These are phyloP conservation scores for Drosophila busckii DNA, from an alignment of 1,140 invertebrate genomes.

Conservation along the genomic window DNA sequence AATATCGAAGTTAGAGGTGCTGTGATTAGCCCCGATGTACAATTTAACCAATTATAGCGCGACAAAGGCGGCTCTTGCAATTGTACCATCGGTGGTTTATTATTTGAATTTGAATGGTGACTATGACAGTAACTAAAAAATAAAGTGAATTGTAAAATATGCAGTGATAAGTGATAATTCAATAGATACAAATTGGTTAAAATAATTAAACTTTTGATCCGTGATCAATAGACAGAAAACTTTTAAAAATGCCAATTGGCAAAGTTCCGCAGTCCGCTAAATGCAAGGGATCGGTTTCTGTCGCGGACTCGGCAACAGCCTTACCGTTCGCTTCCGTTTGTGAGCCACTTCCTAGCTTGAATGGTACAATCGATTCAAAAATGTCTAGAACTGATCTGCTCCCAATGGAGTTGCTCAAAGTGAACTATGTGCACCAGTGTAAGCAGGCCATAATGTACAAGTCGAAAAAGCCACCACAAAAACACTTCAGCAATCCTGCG, in stretches of 20 bases:
- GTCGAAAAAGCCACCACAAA: conserved; percentile 25
- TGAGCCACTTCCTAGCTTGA: no score
- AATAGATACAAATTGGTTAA: not conserved
- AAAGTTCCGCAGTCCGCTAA: conserved; percentile 24
- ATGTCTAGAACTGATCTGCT: conserved; percentile 58
- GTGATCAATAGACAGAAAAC: no score
- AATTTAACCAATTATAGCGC: conserved; percentile 20
- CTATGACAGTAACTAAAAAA: conserved; percentile 2
- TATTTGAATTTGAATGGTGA: conserved; percentile 40
- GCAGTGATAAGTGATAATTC: conserved; percentile 6
- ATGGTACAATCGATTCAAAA: conserved; percentile 53
- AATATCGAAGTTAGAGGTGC: not conserved
- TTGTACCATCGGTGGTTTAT: conserved; percentile 22
- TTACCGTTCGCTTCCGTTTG: no score
- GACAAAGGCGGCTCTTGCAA: conserved; percentile 28
- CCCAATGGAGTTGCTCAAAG: conserved; percentile 69
- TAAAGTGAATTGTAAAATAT: conserved; percentile 33
- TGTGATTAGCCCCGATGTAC: conserved; percentile 7
- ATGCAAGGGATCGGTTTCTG: conserved; percentile 20
- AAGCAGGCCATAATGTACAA: conserved; percentile 62
- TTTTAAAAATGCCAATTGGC: conserved; percentile 50
- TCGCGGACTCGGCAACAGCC: no score
- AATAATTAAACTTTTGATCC: conserved; percentile 20
- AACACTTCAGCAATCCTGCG: conserved; percentile 36
- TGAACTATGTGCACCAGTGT: conserved; percentile 73